Evolutionary conservation across 2,888 invertebrate genomes (phyloP), one percentile per base, ranked within the genome.

Genomic region (Synanthedon formicaeformis): DNA sequence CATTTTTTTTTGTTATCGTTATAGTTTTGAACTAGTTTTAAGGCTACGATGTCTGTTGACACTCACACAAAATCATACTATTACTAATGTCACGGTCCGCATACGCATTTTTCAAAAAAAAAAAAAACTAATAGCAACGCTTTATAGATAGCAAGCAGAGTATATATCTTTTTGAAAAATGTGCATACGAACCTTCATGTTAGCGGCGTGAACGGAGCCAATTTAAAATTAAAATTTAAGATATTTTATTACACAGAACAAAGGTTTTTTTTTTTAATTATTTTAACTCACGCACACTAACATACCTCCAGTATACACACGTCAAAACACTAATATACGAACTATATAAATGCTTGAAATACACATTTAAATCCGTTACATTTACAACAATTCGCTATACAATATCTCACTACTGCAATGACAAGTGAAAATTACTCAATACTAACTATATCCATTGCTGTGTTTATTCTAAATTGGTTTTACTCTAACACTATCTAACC

Each of bases 21-120:
- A 76, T 84, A 86, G 83, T 84, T 87, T 87, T 86, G 87, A 86
- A 87, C 87, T 86, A 87, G 80, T 81, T 81, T 78, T 87, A 87
- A 87, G 86, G 86, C 87, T 87, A 86, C 84, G 78, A 80, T 75
- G 74, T 80, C 76, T 76, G 71, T 65, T 69, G 77, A 81, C 78
- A 81, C 77, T 75, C 80, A 80, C 80, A 81, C 78, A 71, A 65
- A 70, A 68, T 79, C 71, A 66, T 65, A 61, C 71, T 78, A 79
- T 67, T 57, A 16, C 71, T 75, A 77, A 59, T 64, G 60, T 34
- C 10, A 34, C 34, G 10, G 34, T 34, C 10, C 34, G 34, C 6
- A 34, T 34, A 34, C 34, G 1, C 34, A 34, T 2, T 34, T 34
- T 34, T 23, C 4, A 23, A 34, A 34, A 34, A 34, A 27, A 27